Conservation (phyloP, 2,797 vertebrate genomes). For the Hirundo rustica region DNA sequence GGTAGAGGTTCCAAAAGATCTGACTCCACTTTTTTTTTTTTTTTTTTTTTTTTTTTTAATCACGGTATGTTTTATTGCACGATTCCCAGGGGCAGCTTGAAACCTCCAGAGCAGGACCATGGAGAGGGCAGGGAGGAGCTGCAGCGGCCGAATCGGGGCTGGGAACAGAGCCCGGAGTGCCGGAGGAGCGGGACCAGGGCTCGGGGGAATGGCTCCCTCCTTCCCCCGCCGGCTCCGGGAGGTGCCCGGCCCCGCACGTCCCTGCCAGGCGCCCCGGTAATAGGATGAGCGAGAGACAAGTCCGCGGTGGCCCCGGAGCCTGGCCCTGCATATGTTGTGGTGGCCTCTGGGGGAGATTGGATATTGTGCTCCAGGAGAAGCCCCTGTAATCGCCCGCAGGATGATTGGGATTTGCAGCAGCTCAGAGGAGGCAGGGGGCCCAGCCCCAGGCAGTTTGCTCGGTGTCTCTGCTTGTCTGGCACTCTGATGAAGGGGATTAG, state of each 20-base stretch:
- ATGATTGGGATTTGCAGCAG: slow-evolving; percentile 55
- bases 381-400: slow-evolving; percentile 24
- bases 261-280: neutral
- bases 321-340: neutral
- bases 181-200: accelerated
- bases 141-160: accelerated
- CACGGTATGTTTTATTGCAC: neutral
- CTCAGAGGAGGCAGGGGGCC: neutral
- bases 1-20: neutral
- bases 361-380: slow-evolving; percentile 29
- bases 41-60: neutral
- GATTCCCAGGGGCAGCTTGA: neutral
- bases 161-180: neutral
- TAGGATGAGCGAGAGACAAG: neutral
- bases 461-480: neutral
- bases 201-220: neutral
- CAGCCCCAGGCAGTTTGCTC: neutral
- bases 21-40: neutral
- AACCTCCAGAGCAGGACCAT: neutral
- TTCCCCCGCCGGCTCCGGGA: neutral
- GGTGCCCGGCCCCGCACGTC: neutral
- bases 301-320: accelerated
- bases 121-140: neutral
- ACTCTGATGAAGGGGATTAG: slow-evolving; percentile 38
- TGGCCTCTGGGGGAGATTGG: slow-evolving; percentile 5